Evolutionary conservation across 2,113 vertebrate species (phyloP).

Genomic region (Seriola quinqueradiata): DNA sequence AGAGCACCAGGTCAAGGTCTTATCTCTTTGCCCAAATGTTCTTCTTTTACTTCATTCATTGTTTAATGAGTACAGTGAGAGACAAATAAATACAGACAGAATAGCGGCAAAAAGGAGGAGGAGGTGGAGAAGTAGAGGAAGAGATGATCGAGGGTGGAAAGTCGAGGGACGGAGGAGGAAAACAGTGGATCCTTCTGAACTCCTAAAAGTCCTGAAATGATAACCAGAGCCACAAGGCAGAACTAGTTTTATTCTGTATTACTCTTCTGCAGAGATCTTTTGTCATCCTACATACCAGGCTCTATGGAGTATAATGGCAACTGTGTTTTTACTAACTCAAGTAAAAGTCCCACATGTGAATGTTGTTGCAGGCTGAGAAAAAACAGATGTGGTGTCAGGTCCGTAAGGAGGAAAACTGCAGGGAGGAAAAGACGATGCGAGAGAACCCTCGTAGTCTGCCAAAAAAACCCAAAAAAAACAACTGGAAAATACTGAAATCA

Average conservation of each 20-base stretch:
- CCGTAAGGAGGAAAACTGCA: constrained; percentile 1
- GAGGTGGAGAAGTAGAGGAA: background rate
- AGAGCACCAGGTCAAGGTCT: constrained; percentile 29
- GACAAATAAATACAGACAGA: constrained; percentile 78
- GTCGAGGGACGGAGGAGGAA: constrained; percentile 8
- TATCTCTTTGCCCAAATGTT: constrained; percentile 63
- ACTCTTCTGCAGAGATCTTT: background rate
- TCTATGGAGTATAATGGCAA: background rate
- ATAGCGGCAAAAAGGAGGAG: constrained; percentile 35
- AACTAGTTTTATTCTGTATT: constrained; percentile 21
- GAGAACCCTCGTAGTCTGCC: constrained; percentile 25
- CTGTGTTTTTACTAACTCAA: background rate
- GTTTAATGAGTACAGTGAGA: constrained; percentile 70
- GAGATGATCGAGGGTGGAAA: constrained; percentile 6
- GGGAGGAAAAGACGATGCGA: constrained; percentile 4
- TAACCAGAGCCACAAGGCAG: constrained; percentile 21
- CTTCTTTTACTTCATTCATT: constrained; percentile 69
- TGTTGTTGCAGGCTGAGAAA: background rate
- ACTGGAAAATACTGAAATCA: constrained; percentile 37
- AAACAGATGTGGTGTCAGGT: background rate
- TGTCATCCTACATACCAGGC: background rate
- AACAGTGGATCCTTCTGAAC: constrained; percentile 27
- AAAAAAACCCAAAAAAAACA: background rate
- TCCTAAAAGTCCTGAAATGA: background rate
- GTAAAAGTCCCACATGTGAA: background rate